Evolutionary conservation across 2,797 vertebrate species (phyloP), one percentile per base, ranked within the genome.

Genomic region (Sciurus carolinensis): DNA sequence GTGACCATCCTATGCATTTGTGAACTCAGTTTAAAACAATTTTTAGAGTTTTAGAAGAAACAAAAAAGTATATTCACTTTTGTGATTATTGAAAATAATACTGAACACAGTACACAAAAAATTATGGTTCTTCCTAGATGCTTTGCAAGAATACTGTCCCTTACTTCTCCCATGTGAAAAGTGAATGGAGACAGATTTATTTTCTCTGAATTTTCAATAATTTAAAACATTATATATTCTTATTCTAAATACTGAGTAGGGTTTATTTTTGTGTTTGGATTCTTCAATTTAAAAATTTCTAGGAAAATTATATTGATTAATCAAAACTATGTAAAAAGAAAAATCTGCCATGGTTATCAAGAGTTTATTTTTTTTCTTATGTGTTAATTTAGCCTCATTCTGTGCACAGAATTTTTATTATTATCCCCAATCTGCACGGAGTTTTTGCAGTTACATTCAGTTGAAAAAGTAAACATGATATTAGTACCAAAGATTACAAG

Each of bases 291-390:
- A 85, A 73, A 95, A 91, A 50, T 93, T 54, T 76, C 39, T 94
- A 84, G 57, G 11, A 69, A 94, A 95, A 90, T 50, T 18, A 90
- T 86, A 88, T 92, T 92, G n/a, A 93, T 94, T 92, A 86, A 82
- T 92, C 66, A 72, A 94, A 76, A 69, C 22, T 94, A 26, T 85
- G 91, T 94, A 95, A 95, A 96, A 96, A 96, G 77, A 94, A 86
- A 96, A 97, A 94, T 82, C 72, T 92, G 67, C 76, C 52, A 73
- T 94, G 66, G 66, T 97, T 95, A 71, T 67, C 88, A 72, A 72
- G 77, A 24, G 67, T 86, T 95, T 95, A 57, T 90, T 67, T 52
- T 94, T 92, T 36, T 33, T 94, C 57, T 15, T 92, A 14, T 89
- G 47, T 69, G 36, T 39, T 36, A 57, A 57, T 64, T 94, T 17